phyloP scores from a whole-genome alignment of 1,140 invertebrate genomes.

The Drusus annulatus region DNA sequence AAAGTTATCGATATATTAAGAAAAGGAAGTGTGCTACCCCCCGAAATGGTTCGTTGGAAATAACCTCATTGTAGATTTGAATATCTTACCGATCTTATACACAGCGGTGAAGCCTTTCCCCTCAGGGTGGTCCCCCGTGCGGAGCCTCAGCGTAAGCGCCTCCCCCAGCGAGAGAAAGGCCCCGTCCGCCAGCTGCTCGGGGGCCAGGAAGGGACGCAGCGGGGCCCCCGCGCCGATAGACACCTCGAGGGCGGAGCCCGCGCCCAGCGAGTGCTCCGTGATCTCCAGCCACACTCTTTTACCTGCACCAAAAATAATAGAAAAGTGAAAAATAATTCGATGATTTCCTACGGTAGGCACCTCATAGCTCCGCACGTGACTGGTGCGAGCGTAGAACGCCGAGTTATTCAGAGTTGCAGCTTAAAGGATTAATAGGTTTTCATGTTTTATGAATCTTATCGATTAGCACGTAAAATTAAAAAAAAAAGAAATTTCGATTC shows the following conservation, averaged over 20 bases:
- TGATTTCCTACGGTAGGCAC: no score
- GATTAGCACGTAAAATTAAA: no score
- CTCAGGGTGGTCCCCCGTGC: slow-evolving; percentile 72
- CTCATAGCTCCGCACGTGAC: no score
- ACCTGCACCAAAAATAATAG: slow-evolving; percentile 62
- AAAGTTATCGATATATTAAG: no score
- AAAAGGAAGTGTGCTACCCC: no score
- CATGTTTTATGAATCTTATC: no score
- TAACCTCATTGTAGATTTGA: no score
- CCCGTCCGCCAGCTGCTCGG: slow-evolving; percentile 72
- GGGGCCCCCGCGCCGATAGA: slow-evolving; percentile 69
- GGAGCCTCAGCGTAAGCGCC: slow-evolving; percentile 71
- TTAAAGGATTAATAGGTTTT: no score
- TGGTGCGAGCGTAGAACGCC: no score
- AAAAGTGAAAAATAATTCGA: slow-evolving; percentile 32
- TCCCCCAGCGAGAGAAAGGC: slow-evolving; percentile 76
- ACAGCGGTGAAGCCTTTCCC: slow-evolving; percentile 75
- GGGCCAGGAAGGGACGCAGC: slow-evolving; percentile 71
- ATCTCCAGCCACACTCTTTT: slow-evolving; percentile 79
- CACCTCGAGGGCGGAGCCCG: slow-evolving; percentile 72
- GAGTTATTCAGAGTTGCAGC: no score
- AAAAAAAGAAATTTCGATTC: no score
- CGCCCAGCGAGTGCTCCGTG: slow-evolving; percentile 72
- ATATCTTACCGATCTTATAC: slow-evolving; percentile 73
- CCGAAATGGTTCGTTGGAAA: no score